Base-by-base conservation (phyloP, 2,888 invertebrate species). In the Acleris emargana region DNA sequence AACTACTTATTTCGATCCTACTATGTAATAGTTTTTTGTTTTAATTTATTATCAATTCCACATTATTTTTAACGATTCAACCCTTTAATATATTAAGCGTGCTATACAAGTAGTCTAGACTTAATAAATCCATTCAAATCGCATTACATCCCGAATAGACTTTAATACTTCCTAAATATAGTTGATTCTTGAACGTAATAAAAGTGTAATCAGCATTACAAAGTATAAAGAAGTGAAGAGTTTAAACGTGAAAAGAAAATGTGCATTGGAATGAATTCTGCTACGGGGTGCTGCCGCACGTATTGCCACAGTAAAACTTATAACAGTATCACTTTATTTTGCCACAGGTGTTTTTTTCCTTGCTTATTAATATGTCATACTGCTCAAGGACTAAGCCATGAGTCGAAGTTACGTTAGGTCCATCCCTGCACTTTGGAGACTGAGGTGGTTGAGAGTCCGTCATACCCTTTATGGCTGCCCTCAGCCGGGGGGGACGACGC, bases 171-270 rank as follows among this genome's bases (percentile, higher is more conserved):
- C 7, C 25, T 32, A 38, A 57, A 55, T 25, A 61, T 5, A 52
- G 61, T 57, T 38, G 22, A 61, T 9, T 61, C 51, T 61, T 57
- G 45, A 66, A 43, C 55, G 57, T 59, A 61, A 55, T 52, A 51
- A 45, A 66, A 66, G 60, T 66, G 66, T 66, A 66, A 71, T 71
- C 70, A 68, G 58, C 67, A 57, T 69, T 67, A 68, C 71, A 71
- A 69, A 67, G 69, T 64, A 69, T 69, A 55, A 64, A 67, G 62
- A 68, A 66, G 45, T 66, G 66, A 66, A 66, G 66, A 61, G 64
- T 67, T 62, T 57, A 68, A 72, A 68, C 62, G 67, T 63, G 69
- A 69, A 68, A 71, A 73, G 64, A 70, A 70, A 70, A 69, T 64
- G 68, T 69, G 68, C 69, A 71, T 71, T 60, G 63, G 55, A 69